A percentile compares a stretch with the other conserved stretches of the same genome.
Evolutionary conservation across 2,797 vertebrate genomes (phyloP).

Genomic region (Sebastes iracundus): DNA sequence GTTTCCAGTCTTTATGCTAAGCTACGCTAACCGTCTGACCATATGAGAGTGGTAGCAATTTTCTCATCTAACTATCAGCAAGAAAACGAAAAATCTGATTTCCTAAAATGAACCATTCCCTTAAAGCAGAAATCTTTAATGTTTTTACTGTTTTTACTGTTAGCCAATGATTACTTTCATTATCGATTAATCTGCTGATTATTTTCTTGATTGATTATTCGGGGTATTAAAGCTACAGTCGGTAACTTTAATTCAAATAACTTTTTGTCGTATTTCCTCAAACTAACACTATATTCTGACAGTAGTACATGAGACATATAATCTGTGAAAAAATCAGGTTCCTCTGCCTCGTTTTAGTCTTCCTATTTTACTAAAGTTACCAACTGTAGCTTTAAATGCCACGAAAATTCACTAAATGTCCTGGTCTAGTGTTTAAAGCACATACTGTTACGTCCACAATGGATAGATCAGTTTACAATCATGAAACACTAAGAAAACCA

Average conservation of each 20-base stretch:
- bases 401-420: too few relatives aligned
- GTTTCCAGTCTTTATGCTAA: not conserved
- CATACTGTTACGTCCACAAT: not conserved
- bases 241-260: too few relatives aligned
- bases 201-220: not conserved
- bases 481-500: not conserved
- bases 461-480: not conserved
- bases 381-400: too few relatives aligned
- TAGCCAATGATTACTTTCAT: not conserved
- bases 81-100: not conserved
- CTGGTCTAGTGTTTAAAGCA: not conserved
- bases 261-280: too few relatives aligned
- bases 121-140: not conserved
- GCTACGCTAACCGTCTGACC: not conserved
- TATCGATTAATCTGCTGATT: accelerated
- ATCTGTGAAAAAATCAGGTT: too few relatives aligned
- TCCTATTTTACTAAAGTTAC: too few relatives aligned
- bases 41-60: not conserved
- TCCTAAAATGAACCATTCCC: not conserved
- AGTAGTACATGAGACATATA: too few relatives aligned
- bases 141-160: not conserved
- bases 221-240: not conserved
- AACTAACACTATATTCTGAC: too few relatives aligned
- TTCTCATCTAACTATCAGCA: not conserved
- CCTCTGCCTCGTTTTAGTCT: too few relatives aligned